A percentile compares a stretch with the other conserved stretches of the same genome.
Evolutionary conservation across 1,140 invertebrate species (phyloP).

Genomic region (Macrobrachium rosenbergii): DNA sequence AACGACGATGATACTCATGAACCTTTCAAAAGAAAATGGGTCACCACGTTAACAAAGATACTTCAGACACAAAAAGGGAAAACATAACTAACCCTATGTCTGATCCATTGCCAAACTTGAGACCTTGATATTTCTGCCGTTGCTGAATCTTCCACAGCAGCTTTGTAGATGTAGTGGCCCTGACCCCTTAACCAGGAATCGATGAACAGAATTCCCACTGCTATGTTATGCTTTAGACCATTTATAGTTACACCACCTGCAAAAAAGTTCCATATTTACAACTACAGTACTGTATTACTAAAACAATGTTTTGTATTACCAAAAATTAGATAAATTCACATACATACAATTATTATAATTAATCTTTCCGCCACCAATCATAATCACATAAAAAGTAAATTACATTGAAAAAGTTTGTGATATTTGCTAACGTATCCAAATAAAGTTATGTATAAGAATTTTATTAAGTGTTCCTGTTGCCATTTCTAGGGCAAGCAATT

Average conservation of each 20-base stretch:
- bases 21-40: no score
- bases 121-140: conserved; percentile 82
- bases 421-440: no score
- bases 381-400: no score
- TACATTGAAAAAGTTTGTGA: no score
- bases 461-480: no score
- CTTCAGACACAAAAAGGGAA: background rate
- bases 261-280: conserved; percentile 74
- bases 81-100: conserved; percentile 73
- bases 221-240: conserved; percentile 78
- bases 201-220: conserved; percentile 78
- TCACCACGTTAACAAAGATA: no score
- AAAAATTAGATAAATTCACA: conserved; percentile 65
- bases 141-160: conserved; percentile 80
- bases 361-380: background rate
- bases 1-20: no score
- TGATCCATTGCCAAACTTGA: conserved; percentile 83
- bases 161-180: conserved; percentile 78
- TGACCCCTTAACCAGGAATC: conserved; percentile 79
- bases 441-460: no score
- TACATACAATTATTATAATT: background rate
- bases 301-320: conserved; percentile 69
- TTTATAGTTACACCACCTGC: conserved; percentile 75
- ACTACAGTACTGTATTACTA: no score
- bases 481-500: no score